phyloP scores from a whole-genome alignment of 2,888 invertebrate genomes.

The Chironomus riparius region DNA sequence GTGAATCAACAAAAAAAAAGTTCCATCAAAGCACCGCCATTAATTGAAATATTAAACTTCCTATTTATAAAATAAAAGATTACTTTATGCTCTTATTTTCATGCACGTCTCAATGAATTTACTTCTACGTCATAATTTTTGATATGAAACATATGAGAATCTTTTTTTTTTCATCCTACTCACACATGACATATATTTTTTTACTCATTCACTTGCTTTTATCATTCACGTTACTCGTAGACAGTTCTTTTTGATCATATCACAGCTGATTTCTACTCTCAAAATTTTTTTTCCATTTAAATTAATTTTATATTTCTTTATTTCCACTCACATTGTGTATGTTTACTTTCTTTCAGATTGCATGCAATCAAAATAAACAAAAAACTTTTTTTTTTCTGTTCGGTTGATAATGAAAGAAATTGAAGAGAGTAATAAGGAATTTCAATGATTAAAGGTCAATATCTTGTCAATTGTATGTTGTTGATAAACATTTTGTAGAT shows the following conservation, averaged over 20 bases:
- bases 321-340: neutral
- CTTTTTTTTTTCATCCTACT: too few relatives aligned
- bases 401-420: neutral
- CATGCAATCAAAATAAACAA: neutral
- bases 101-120: neutral
- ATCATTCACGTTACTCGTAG: neutral
- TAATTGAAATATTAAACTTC: too few relatives aligned
- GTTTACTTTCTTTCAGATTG: too few relatives aligned
- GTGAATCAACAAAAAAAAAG: too few relatives aligned
- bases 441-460: neutral
- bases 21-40: too few relatives aligned
- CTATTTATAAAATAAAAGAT: too few relatives aligned
- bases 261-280: neutral
- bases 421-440: neutral
- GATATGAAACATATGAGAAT: neutral
- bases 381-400: neutral
- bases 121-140: neutral
- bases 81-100: too few relatives aligned
- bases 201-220: neutral
- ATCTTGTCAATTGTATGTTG: neutral
- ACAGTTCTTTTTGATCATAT: too few relatives aligned
- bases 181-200: neutral
- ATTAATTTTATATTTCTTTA: neutral
- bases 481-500: too few relatives aligned
- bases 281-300: neutral